A percentile compares a stretch with the other conserved stretches of the same genome.
phyloP scores from a whole-genome alignment of 2,888 invertebrate genomes.

The Himalopsyche kuldschensis region DNA sequence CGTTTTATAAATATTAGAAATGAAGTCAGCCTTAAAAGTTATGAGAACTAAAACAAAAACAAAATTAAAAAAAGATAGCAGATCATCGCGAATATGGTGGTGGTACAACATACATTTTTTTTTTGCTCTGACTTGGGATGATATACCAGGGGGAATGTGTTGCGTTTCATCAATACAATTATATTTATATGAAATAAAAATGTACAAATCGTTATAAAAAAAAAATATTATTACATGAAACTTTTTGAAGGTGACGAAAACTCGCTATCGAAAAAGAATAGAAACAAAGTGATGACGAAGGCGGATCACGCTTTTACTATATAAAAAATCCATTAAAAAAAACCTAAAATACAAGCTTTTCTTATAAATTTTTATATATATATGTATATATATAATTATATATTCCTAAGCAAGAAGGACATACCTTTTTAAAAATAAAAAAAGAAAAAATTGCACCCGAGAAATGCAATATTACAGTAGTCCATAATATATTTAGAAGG shows the following conservation, averaged over 20 bases:
- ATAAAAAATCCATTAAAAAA: not conserved
- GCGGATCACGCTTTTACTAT: not conserved
- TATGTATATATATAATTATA: not conserved
- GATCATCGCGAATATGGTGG: not conserved
- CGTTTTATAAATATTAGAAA: conserved; percentile 31
- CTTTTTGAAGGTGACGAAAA: not conserved
- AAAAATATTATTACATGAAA: not conserved
- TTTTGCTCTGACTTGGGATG: not conserved
- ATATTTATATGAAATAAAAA: not conserved
- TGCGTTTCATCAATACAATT: not conserved
- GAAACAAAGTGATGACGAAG: not conserved
- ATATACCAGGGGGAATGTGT: not conserved
- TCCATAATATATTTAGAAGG: not conserved
- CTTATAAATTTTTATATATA: not conserved
- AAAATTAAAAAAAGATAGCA: not conserved
- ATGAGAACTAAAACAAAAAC: not conserved
- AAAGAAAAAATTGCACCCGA: not conserved
- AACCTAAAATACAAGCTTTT: not conserved
- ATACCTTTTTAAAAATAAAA: not conserved
- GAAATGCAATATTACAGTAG: not conserved
- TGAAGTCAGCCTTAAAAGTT: conserved; percentile 28
- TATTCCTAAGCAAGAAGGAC: not conserved
- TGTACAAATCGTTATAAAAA: not conserved
- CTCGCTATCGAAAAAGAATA: not conserved
- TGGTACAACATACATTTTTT: not conserved